These are phyloP conservation scores for Planococcus citri DNA, from an alignment of 1,140 invertebrate genomes.

Conservation along the genomic window DNA sequence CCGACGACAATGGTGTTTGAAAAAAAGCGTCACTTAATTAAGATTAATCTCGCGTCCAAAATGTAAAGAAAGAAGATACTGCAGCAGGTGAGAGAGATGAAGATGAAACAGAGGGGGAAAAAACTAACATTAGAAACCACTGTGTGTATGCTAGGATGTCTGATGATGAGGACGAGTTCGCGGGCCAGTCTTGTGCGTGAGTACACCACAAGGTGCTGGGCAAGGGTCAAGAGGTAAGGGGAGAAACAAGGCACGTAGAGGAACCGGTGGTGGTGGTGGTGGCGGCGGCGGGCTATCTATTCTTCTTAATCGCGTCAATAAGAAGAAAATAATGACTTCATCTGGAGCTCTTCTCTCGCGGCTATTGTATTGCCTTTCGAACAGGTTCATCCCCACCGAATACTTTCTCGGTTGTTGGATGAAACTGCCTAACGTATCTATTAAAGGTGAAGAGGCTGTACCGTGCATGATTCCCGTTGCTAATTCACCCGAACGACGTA, in stretches of 20 bases:
- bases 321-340: conserved; percentile 20
- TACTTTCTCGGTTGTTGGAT: not conserved
- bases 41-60: no score
- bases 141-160: no score
- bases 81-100: no score
- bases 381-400: conserved; percentile 8
- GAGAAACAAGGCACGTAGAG: not conserved
- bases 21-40: no score
- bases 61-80: no score
- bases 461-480: conserved; percentile 9
- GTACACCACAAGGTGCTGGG: no score
- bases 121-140: not conserved
- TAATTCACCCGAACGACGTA: not conserved
- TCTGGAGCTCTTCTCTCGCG: conserved; percentile 10
- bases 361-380: conserved; percentile 15
- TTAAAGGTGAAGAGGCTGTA: conserved; percentile 9
- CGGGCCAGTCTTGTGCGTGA: no score
- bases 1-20: no score
- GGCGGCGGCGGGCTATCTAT: conserved; percentile 7
- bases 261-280: not conserved
- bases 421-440: conserved; percentile 16
- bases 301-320: conserved; percentile 18
- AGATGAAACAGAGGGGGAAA: not conserved
- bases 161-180: no score
- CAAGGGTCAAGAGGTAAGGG: no score